Base-by-base conservation (phyloP, 92 coral and sea anemone genomes). In the Hydrozoanthus gracilis region DNA sequence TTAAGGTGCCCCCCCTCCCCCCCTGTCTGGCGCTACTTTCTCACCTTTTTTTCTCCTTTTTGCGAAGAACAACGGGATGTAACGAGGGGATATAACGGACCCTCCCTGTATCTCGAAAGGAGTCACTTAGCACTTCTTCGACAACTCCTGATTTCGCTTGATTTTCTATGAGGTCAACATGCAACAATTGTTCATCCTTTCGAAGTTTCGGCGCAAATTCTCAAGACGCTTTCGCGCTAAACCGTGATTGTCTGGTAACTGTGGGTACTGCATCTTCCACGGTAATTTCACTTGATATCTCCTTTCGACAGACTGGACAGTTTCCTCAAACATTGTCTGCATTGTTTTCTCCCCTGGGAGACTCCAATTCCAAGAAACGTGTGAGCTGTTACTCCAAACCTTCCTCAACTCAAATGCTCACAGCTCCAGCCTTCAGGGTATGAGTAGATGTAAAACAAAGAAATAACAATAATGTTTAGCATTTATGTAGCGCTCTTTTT, bases 71-170 rank as follows among this genome's bases (percentile, higher is more conserved):
- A 13, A 88, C 88, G 3, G 93, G 89, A n/a, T n/a, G n/a, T n/a
- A n/a, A n/a, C n/a, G n/a, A n/a, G n/a, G n/a, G n/a, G n/a, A 76
- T 76, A 73, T 91, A 88, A 49, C 79, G 89, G 12, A 78, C 86
- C 78, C 67, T 89, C 51, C 82, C 89, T 10, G 55, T 17, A 14
- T 3, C 44, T 54, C 35, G 8, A 4, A 45, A 51, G 62, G 15
- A 12, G 7, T 85, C 69, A 60, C 45, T 55, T 13, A 4, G 14
- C 18, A 89, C 86, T 47, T 78, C 44, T 27, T 89, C 92, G 9
- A 86, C 87, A n/a, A n/a, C n/a, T n/a, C n/a, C n/a, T n/a, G n/a
- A n/a, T 14, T 89, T 64, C 51, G 46, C 47, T 55, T 89, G 92
- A 18, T 89, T 74, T 35, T 12, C 56, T 9, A 89, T 86, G 58